Conservation (phyloP, 2,888 invertebrate genomes). For the Apamea crenata region DNA sequence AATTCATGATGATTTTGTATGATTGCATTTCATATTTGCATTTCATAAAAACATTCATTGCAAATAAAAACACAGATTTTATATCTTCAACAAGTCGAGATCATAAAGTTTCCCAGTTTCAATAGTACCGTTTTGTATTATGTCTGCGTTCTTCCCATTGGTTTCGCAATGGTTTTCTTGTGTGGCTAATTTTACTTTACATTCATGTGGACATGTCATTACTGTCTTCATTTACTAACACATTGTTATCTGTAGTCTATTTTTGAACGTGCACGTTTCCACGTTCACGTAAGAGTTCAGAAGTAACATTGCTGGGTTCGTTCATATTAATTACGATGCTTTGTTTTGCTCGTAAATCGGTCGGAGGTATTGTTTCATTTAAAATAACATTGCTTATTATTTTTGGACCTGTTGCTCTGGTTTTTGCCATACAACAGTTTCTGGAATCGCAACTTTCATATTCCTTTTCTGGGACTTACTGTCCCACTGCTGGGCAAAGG, state of each 20-base stretch:
- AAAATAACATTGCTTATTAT: conserved; percentile 31
- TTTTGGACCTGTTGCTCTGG: conserved; percentile 34
- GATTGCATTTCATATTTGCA: too few species aligned
- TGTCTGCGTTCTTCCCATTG: conserved; percentile 62
- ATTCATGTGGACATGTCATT: conserved; percentile 81
- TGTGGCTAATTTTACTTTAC: conserved; percentile 77
- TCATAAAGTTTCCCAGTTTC: conserved; percentile 19
- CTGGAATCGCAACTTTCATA: background rate
- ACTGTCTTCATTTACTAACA: conserved; percentile 82
- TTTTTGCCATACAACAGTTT: conserved; percentile 13
- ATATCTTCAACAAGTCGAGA: conserved; percentile 17
- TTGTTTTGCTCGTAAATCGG: conserved; percentile 66
- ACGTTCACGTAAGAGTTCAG: conserved; percentile 64
- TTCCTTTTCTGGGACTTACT: background rate
- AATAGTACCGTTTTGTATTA: conserved; percentile 36
- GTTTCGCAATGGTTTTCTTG: conserved; percentile 68
- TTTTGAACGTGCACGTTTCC: conserved; percentile 75
- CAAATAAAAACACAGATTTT: conserved; percentile 23
- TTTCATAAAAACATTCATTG: conserved; percentile 20
- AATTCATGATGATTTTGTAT: conserved; percentile 40
- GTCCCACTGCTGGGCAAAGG: too few species aligned
- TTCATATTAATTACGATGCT: conserved; percentile 69
- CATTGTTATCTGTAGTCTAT: conserved; percentile 82
- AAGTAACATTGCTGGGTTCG: conserved; percentile 58
- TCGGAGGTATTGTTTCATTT: conserved; percentile 45